Conservation (phyloP, 2,113 vertebrate genomes). For the Orthochromis malagaraziensis region DNA sequence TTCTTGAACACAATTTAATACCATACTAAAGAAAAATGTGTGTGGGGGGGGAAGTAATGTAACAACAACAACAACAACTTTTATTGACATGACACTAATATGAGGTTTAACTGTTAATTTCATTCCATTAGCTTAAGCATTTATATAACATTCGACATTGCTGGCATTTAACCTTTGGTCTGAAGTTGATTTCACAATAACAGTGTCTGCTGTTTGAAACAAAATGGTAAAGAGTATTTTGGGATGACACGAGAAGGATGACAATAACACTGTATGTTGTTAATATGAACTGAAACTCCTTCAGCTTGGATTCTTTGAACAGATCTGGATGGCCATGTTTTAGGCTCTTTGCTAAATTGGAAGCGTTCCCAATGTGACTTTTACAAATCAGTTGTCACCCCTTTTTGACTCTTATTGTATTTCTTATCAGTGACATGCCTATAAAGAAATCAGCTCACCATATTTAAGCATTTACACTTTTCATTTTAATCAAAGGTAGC, state of each 20-base stretch:
- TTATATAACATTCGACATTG: not conserved
- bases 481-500: not conserved
- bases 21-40: not conserved
- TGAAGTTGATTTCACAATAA: not conserved
- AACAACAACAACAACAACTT: not conserved
- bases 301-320: not conserved
- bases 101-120: rapidly evolving
- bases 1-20: not conserved
- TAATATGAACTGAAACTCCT: not conserved
- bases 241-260: not conserved
- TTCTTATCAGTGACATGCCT: not conserved
- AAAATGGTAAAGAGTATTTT: not conserved
- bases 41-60: no score
- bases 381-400: not conserved
- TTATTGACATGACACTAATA: not conserved
- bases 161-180: not conserved
- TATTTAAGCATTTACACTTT: not conserved
- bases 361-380: rapidly evolving
- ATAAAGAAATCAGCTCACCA: not conserved
- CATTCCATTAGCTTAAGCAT: not conserved
- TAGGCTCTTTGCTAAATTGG: not conserved
- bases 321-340: not conserved
- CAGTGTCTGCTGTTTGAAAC: not conserved
- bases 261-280: not conserved
- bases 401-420: not conserved